phyloP scores from a whole-genome alignment of 2,113 vertebrate genomes.

The Pteronura brasiliensis region DNA sequence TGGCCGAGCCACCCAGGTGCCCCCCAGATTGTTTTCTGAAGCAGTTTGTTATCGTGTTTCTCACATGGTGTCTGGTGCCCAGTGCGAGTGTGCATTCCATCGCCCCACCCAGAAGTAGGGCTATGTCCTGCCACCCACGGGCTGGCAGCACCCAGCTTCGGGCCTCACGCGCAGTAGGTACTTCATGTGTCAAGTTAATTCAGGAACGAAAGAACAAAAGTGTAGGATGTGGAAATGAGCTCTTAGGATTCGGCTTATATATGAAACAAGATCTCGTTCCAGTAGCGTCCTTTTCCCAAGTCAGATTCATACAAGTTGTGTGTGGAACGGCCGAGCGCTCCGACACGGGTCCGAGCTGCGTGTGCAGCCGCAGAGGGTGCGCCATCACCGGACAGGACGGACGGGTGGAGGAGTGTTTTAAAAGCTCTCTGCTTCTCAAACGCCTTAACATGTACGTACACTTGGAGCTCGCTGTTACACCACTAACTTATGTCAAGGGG shows the following conservation, averaged over 20 bases:
- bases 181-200: neutral
- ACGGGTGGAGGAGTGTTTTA: fast-evolving
- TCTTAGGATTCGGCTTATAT: neutral
- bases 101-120: fast-evolving
- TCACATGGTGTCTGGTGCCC: no score
- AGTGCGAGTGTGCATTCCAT: neutral
- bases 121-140: fast-evolving
- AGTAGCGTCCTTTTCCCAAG: neutral
- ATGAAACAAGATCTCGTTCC: neutral
- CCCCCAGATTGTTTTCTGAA: neutral
- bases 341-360: fast-evolving
- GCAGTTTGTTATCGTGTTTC: neutral
- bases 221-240: neutral
- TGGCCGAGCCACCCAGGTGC: neutral
- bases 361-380: neutral
- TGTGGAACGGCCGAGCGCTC: no score
- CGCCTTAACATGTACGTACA: no score
- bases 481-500: neutral
- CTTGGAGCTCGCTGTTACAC: neutral
- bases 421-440: neutral
- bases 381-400: fast-evolving
- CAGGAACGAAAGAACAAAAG: neutral
- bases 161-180: fast-evolving
- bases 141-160: fast-evolving
- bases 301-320: neutral